Conservation (phyloP, 2,888 invertebrate species). For the Andrena praecox region DNA sequence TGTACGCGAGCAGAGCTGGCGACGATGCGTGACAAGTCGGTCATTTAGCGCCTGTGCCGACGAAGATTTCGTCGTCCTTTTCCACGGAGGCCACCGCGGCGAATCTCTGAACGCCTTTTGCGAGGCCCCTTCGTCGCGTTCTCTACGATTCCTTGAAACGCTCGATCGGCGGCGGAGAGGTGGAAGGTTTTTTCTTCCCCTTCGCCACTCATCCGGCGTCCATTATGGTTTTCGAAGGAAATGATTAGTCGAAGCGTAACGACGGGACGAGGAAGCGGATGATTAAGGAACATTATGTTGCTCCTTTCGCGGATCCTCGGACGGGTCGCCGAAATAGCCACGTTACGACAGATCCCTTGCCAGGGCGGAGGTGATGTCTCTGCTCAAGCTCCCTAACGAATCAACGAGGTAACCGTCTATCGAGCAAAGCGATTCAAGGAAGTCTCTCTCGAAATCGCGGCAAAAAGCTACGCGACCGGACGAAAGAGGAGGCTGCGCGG, state of each 20-base stretch:
- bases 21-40: slow-evolving; percentile 48
- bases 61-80: slow-evolving; percentile 32
- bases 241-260: slow-evolving; percentile 49
- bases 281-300: slow-evolving; percentile 28
- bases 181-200: slow-evolving; percentile 6
- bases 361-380: not conserved
- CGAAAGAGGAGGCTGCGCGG: slow-evolving; percentile 20
- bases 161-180: slow-evolving; percentile 10
- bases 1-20: not conserved
- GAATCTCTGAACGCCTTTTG: slow-evolving; percentile 33
- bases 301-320: slow-evolving; percentile 4
- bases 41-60: slow-evolving; percentile 30
- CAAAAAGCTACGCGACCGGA: not conserved
- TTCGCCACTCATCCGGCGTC: slow-evolving; percentile 30
- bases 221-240: slow-evolving; percentile 55
- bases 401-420: not conserved
- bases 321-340: not conserved
- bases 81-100: slow-evolving; percentile 20
- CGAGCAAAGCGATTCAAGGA: not conserved
- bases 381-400: not conserved
- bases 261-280: slow-evolving; percentile 38
- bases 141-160: slow-evolving; percentile 48
- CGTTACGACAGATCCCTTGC: not conserved
- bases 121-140: not conserved
- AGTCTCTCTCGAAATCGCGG: not conserved